phyloP scores from a whole-genome alignment of 2,888 invertebrate genomes.

The Unio delphinus region DNA sequence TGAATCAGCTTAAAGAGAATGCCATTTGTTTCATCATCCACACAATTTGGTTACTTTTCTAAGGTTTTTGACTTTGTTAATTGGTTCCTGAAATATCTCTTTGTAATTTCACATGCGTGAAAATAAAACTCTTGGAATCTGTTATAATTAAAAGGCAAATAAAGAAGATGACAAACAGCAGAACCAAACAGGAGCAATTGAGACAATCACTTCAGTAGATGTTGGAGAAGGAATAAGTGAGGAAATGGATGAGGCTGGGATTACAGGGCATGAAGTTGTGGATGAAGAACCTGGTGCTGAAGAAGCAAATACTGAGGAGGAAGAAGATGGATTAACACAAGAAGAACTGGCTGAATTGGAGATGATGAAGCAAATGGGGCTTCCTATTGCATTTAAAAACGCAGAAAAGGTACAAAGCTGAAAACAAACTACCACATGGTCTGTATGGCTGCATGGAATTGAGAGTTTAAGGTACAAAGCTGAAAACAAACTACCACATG shows the following conservation, averaged over 20 bases:
- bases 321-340: slow-evolving; percentile 19
- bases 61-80: too few species aligned
- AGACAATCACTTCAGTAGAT: not conserved
- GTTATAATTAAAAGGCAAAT: too few species aligned
- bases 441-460: not conserved
- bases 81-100: too few species aligned
- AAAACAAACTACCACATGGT: too few species aligned
- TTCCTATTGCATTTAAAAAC: slow-evolving; percentile 42
- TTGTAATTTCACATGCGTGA: too few species aligned
- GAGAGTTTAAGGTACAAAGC: slow-evolving; percentile 2
- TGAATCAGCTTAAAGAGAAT: too few species aligned
- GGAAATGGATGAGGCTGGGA: not conserved
- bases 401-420: slow-evolving; percentile 9
- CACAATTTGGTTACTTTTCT: too few species aligned
- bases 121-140: too few species aligned
- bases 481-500: not conserved
- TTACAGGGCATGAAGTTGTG: slow-evolving; percentile 1
- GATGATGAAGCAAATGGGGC: slow-evolving; percentile 52
- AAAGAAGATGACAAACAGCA: too few species aligned
- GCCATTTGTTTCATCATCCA: too few species aligned
- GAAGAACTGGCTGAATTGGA: slow-evolving; percentile 36
- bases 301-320: slow-evolving; percentile 17
- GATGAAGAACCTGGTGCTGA: slow-evolving; percentile 10
- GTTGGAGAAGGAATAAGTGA: slow-evolving; percentile 1
- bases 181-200: not conserved